Base-by-base conservation (phyloP, 2,797 vertebrate species). In the Neolamprologus multifasciatus region DNA sequence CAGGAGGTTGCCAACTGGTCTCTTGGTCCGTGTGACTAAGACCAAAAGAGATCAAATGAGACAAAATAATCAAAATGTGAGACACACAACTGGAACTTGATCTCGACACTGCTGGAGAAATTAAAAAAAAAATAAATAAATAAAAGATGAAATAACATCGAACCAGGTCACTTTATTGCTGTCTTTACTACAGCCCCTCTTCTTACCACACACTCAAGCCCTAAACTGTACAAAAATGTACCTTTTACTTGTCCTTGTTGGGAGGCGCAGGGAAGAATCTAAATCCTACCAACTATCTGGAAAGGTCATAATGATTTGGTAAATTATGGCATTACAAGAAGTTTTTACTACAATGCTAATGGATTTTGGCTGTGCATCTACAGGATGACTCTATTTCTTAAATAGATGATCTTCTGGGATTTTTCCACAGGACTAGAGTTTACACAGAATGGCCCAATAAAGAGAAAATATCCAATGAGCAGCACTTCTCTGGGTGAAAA, bases 41-140 rank as follows among this genome's bases (percentile, higher is more conserved):
- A 17, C 6, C 23, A 29, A 74, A 74, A 74, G 0, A 7, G 69
- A 48, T 26, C 23, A 48, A 48, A 74, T 5, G 40, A 74, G 40
- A 74, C 40, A 29, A 29, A 48, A 48, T 48, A 5, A 74, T 26
- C 43, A 19, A 50, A 76, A 76, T 48, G 23, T 76, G 43, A 48
- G 23, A 76, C 40, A 76, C 16, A 50, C 7, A 11, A 74, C 43
- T 74, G 43, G 43, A 31, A 29, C 10, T 74, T 48, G 7, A 76
- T 48, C 16, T 74, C 0, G 10, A 19, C 16, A 74, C 4, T n/a
- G 9, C 23, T 74, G 43, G 17, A 76, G 16, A 76, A 50, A 29
- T 74, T 5, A 0, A 0, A 17, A 74, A 38, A 40, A 29, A 16
- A 12, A 19, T 0, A 3, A 11, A 11, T 5, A 2, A 29, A 19